Evolutionary conservation across 2,797 vertebrate species (phyloP).

Genomic region (Ctenopoma kingsleyae): DNA sequence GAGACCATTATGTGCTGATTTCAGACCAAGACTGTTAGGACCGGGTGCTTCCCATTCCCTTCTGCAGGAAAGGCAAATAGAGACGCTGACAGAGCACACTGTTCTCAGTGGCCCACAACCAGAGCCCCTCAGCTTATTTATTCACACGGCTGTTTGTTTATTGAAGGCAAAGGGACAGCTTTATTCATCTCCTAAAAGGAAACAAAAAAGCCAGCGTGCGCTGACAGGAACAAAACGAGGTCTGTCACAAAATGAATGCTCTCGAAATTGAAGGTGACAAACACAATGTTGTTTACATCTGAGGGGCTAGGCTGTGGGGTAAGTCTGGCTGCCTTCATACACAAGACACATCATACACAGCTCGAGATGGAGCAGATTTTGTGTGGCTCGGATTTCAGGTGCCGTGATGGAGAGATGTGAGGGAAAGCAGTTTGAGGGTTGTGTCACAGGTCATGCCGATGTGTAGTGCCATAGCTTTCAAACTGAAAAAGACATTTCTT

Average conservation of each 20-base stretch:
- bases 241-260: conserved; percentile 76
- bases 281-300: conserved; percentile 79
- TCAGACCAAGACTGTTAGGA: conserved; percentile 49
- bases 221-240: conserved; percentile 73
- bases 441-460: conserved; percentile 76
- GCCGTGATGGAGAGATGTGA: conserved; percentile 64
- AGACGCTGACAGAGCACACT: conserved; percentile 69
- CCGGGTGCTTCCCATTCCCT: conserved; percentile 48
- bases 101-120: conserved; percentile 68
- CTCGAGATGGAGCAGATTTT: conserved; percentile 46
- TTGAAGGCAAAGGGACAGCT: conserved; percentile 74
- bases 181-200: conserved; percentile 74
- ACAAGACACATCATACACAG: conserved; percentile 59
- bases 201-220: conserved; percentile 68
- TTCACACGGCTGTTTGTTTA: conserved; percentile 83
- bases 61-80: conserved; percentile 70
- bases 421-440: conserved; percentile 46
- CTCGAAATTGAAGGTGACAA: conserved; percentile 81
- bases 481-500: conserved; percentile 67
- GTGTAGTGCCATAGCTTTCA: conserved; percentile 77
- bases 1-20: conserved; percentile 60
- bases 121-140: conserved; percentile 80
- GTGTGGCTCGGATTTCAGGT: conserved; percentile 64
- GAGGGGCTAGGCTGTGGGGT: conserved; percentile 32
- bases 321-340: conserved; percentile 29